A percentile compares a stretch with the other conserved stretches of the same genome.
Conservation (phyloP, 2,888 invertebrate species). For the Diarsia rubi region DNA sequence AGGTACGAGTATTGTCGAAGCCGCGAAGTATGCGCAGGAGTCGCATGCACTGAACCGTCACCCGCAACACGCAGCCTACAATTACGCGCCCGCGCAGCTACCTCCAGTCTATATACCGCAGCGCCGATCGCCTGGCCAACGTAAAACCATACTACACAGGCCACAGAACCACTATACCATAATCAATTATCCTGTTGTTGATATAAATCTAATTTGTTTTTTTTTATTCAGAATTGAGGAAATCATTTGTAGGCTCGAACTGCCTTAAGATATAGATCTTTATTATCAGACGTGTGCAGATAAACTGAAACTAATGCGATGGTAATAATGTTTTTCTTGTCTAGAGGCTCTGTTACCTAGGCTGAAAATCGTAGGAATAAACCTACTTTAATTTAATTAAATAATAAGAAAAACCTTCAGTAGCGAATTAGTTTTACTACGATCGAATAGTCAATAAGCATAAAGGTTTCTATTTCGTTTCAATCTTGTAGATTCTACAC, state of each 20-base stretch:
- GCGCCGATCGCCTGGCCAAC: conserved; percentile 62
- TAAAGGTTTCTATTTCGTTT: neutral
- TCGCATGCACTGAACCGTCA: conserved; percentile 68
- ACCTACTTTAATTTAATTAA: conserved; percentile 7
- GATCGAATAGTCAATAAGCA: neutral
- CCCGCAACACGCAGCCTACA: conserved; percentile 72
- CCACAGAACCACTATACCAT: conserved; percentile 35
- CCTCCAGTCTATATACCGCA: conserved; percentile 82
- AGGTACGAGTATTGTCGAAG: conserved; percentile 49
- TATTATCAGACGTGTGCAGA: conserved; percentile 30
- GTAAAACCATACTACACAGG: conserved; percentile 47
- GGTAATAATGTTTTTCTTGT: conserved; percentile 7
- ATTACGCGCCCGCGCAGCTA: conserved; percentile 83
- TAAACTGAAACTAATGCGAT: conserved; percentile 39
- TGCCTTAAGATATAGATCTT: conserved; percentile 40
- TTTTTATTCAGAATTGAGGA: conserved; percentile 60
- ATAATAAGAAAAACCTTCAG: neutral
- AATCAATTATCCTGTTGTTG: conserved; percentile 66
- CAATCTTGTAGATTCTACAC: neutral
- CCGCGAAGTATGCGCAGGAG: conserved; percentile 67
- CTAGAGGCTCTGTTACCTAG: neutral
- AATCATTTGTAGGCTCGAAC: conserved; percentile 49
- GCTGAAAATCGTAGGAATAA: conserved; percentile 19
- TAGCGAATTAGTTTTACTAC: neutral
- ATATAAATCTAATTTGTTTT: conserved; percentile 63